Conservation (phyloP, 2,888 invertebrate species). For the Dromius quadrimaculatus region DNA sequence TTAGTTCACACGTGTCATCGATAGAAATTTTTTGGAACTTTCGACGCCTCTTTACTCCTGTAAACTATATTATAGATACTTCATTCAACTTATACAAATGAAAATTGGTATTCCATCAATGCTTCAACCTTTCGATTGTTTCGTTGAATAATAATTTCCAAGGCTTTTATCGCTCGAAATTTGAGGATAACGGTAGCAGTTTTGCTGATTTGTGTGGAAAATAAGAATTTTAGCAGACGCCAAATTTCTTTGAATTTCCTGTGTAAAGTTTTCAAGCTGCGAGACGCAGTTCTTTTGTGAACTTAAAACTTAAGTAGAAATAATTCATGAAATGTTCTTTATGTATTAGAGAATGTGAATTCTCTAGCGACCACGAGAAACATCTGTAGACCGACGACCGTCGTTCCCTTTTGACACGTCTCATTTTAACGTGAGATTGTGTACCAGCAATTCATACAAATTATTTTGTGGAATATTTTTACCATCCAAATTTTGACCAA, state of each 20-base stretch:
- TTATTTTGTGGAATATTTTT: no score
- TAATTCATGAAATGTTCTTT: slow-evolving; percentile 52
- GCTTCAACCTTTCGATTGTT: slow-evolving; percentile 36
- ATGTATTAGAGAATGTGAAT: slow-evolving; percentile 50
- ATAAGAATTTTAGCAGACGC: slow-evolving; percentile 39
- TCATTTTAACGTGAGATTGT: no score
- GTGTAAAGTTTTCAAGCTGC: slow-evolving; percentile 49
- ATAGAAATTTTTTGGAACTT: no score
- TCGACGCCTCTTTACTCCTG: no score
- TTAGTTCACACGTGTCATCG: no score
- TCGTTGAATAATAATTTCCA: slow-evolving; percentile 46
- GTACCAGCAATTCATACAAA: no score
- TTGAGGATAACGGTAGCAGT: no score
- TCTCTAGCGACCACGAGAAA: slow-evolving; percentile 7
- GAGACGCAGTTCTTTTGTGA: slow-evolving; percentile 51
- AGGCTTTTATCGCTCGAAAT: slow-evolving; percentile 47
- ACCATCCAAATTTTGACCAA: no score
- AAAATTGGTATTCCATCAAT: slow-evolving; percentile 9
- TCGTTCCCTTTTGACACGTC: no score
- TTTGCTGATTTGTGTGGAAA: slow-evolving; percentile 35
- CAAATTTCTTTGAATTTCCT: slow-evolving; percentile 48
- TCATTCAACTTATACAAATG: no score
- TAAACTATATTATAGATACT: no score
- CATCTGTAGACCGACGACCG: no score
- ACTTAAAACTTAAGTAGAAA: slow-evolving; percentile 48